Percentiles rank a stretch among this genome's conserved stretches.
These are phyloP conservation scores for Ciconia nigra DNA, from an alignment of 2,797 vertebrate genomes.

Conservation along the genomic window DNA sequence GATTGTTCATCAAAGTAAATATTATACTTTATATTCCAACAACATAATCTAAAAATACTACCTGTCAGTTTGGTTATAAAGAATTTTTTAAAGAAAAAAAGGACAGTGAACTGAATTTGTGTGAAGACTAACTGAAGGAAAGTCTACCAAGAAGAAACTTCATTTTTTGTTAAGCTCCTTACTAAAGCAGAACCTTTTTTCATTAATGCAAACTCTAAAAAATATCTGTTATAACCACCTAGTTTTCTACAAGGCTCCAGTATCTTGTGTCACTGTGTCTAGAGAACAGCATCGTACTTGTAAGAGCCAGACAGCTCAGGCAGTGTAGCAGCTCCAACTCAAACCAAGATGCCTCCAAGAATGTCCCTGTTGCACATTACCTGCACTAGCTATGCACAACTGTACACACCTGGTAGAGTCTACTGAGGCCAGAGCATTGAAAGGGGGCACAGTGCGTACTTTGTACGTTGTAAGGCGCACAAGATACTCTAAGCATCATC, in stretches of 20 bases:
- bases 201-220: neutral
- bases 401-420: neutral
- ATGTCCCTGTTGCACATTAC: neutral
- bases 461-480: fast-evolving
- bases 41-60: neutral
- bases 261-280: neutral
- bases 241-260: neutral
- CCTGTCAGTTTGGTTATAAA: neutral
- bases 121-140: neutral
- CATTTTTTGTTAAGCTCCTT: neutral
- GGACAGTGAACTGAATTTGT: neutral
- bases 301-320: neutral
- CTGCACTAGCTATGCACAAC: neutral
- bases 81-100: neutral
- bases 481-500: neutral
- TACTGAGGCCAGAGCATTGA: neutral
- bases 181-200: neutral
- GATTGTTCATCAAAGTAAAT: neutral
- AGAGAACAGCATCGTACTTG: neutral
- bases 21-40: neutral
- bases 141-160: neutral
- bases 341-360: neutral
- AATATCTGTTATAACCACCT: neutral
- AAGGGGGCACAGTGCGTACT: fast-evolving
- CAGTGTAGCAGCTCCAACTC: neutral